Base-by-base conservation (phyloP, 2,113 vertebrate genomes). In the Emydocephalus ijimae region DNA sequence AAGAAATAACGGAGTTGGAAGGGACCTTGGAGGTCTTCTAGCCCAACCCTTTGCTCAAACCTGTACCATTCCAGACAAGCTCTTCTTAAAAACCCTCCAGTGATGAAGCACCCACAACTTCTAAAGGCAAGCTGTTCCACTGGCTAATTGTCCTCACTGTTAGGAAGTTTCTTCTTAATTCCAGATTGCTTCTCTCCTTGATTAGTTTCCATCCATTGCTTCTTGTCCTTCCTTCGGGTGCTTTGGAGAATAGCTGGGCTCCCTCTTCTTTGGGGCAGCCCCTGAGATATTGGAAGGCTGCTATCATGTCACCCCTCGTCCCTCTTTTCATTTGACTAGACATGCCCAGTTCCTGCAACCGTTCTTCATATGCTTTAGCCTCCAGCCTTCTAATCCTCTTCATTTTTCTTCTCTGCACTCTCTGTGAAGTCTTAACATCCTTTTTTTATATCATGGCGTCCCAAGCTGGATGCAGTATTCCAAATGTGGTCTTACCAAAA, bases 91-190 rank as follows among this genome's bases (percentile, higher is more conserved):
- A 64, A 64, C 0, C 59, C 10, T 64, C 26, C 10, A 64, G 3
- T 11, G 26, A 1, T 64, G 59, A 1, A 29, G 10, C 26, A 0
- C 1, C 10, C 26, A 64, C 3, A 4, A 1, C 0, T 64, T 26
- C 59, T 29, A 10, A 0, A 64, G 3, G 10, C 10, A 11, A 12
- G 24, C 3, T 0, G 0, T 64, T 64, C 59, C 59, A 64, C 24
- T 26, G 59, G 2, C 11, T 61, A 61, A 61, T 61, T 61, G 59
- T 29, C 4, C 26, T 64, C 3, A 10, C 59, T 29, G 26, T 29
- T 3, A 64, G 59, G 59, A 64, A 29, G 1, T 29, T 61, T 29
- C 59, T 64, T 26, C 59, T 64, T 29, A 64, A 1, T 64, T 64
- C 3, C 0, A 29, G 26, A 10, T 64, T 64, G 26, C 59, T 64